A percentile compares a stretch with the other conserved stretches of the same genome.
These are phyloP conservation scores for Pterocles orientalis DNA, from an alignment of 2,113 vertebrate genomes.

Conservation along the genomic window DNA sequence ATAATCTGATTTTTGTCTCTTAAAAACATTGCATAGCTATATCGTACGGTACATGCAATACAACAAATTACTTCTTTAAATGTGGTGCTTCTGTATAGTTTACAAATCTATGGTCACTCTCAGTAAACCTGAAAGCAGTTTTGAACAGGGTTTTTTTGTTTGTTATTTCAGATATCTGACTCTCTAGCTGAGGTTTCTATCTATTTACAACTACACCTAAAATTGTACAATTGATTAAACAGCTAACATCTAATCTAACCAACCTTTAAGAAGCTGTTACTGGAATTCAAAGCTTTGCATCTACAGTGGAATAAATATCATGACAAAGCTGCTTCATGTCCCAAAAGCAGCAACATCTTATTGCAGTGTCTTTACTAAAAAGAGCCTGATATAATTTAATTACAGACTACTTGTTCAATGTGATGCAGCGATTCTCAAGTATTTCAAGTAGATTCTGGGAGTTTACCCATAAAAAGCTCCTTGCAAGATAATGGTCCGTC, in stretches of 20 bases:
- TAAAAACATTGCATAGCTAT: slow-evolving; percentile 33
- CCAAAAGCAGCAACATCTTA: not conserved
- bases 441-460: not conserved
- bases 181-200: not conserved
- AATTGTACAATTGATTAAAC: not conserved
- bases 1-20: slow-evolving; percentile 70
- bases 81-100: not conserved
- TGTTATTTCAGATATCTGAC: not conserved
- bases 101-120: not conserved
- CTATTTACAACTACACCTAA: not conserved
- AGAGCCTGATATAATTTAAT: not conserved
- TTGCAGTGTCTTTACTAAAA: not conserved
- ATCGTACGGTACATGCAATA: slow-evolving; percentile 1
- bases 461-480: not conserved
- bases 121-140: not conserved
- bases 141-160: not conserved
- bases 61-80: slow-evolving; percentile 26
- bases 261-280: not conserved
- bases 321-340: not conserved
- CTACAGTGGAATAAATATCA: not conserved
- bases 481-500: not conserved
- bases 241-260: not conserved
- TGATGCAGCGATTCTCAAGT: not conserved
- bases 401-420: not conserved
- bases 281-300: not conserved